These are phyloP conservation scores for Geopemphigus sp. DNA, from an alignment of 1,140 invertebrate genomes.

Conservation along the genomic window DNA sequence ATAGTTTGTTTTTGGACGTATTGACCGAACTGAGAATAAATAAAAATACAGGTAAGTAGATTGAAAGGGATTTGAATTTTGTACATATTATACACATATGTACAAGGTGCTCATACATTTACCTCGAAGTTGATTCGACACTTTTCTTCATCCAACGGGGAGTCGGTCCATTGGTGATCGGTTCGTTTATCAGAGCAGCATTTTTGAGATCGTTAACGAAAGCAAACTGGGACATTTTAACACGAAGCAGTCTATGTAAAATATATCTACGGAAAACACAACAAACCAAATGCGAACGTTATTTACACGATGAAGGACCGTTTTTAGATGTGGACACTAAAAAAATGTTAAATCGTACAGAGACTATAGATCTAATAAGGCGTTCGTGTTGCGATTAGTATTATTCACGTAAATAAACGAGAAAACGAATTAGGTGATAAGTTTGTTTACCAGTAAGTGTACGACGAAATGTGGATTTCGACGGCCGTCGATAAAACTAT, in stretches of 20 bases:
- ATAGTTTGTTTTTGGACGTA: slow-evolving; percentile 18
- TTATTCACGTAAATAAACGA: too few relatives aligned
- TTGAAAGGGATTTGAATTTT: not conserved
- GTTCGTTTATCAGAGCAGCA: slow-evolving; percentile 72
- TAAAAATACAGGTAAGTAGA: not conserved
- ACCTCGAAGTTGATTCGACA: slow-evolving; percentile 44
- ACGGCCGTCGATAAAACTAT: too few relatives aligned
- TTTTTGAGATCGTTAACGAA: slow-evolving; percentile 76
- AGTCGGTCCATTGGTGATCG: slow-evolving; percentile 71
- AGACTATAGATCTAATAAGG: too few relatives aligned
- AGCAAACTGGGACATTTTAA: slow-evolving; percentile 71
- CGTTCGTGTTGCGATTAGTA: too few relatives aligned
- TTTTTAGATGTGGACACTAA: too few relatives aligned
- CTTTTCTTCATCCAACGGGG: slow-evolving; percentile 76
- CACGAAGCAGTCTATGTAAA: not conserved
- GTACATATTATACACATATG: not conserved
- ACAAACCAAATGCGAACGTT: too few relatives aligned
- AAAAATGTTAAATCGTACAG: too few relatives aligned
- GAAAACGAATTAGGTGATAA: too few relatives aligned
- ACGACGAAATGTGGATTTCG: too few relatives aligned
- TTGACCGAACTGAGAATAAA: not conserved
- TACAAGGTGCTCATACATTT: not conserved
- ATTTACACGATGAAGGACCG: too few relatives aligned
- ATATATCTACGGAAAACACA: too few relatives aligned
- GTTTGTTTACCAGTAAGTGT: too few relatives aligned